Conservation (phyloP, 1,140 invertebrate genomes). For the Parasteatoda tepidariorum region DNA sequence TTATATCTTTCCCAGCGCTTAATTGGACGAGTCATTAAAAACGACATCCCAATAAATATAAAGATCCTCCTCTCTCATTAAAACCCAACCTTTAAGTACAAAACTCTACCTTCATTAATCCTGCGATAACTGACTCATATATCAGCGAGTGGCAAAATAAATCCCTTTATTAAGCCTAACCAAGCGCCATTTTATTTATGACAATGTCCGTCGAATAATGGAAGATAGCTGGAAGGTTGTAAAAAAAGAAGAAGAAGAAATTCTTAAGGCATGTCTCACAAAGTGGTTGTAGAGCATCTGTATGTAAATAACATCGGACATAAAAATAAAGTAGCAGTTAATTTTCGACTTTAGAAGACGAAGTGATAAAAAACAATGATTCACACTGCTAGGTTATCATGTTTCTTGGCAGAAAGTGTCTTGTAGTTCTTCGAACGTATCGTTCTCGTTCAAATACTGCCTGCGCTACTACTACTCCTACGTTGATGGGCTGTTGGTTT, state of each 20-base stretch:
- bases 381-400: not conserved
- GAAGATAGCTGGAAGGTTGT: not conserved
- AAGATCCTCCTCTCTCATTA: conserved; percentile 28
- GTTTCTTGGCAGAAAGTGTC: not conserved
- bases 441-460: not conserved
- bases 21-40: conserved; percentile 54
- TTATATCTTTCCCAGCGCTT: conserved; percentile 13
- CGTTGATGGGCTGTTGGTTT: not conserved
- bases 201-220: not conserved
- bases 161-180: conserved; percentile 31
- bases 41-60: conserved; percentile 25
- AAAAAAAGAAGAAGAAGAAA: not conserved
- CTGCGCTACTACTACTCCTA: not conserved
- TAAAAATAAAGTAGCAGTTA: not conserved
- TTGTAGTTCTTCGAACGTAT: not conserved
- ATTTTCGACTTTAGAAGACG: not conserved
- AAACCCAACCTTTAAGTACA: conserved; percentile 6
- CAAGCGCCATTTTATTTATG: conserved; percentile 19
- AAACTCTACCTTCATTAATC: conserved; percentile 42
- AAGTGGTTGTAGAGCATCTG: not conserved
- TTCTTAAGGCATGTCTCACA: not conserved
- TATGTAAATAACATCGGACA: not conserved
- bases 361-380: not conserved
- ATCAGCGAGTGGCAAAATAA: conserved; percentile 24
- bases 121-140: conserved; percentile 7